phyloP scores from a whole-genome alignment of 2,797 vertebrate genomes.

The Acrocephalus scirpaceus region DNA sequence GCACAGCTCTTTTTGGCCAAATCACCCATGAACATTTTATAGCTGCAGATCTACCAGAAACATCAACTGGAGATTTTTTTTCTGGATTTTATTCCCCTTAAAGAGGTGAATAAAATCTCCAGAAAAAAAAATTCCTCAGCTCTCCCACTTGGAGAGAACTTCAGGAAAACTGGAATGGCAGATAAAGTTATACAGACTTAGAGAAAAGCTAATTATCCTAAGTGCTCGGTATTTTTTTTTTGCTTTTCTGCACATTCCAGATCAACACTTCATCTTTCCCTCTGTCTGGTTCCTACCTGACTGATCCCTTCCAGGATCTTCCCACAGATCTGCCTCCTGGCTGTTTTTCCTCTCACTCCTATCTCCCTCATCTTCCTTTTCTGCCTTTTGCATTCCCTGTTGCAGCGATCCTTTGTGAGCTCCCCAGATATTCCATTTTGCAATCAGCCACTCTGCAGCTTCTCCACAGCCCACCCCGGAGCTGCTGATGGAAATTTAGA shows the following conservation, averaged over 20 bases:
- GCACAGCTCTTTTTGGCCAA: not conserved
- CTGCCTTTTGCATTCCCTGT: not conserved
- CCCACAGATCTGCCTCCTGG: constrained; percentile 20
- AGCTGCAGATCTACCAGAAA: not conserved
- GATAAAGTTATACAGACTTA: not conserved
- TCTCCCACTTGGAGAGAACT: not conserved
- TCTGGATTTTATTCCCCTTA: no score
- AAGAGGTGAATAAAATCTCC: not conserved
- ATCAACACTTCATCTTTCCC: not conserved
- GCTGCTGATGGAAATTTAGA: constrained; percentile 43
- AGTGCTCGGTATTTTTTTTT: not conserved
- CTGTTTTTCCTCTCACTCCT: constrained; percentile 5
- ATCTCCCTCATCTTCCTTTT: constrained; percentile 23
- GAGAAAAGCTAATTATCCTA: constrained; percentile 9
- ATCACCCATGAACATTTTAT: not conserved
- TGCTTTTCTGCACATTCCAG: constrained; percentile 61
- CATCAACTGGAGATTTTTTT: no score
- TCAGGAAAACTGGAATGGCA: not conserved
- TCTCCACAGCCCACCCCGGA: constrained; percentile 47
- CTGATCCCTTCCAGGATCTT: constrained; percentile 28
- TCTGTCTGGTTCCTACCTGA: constrained; percentile 32
- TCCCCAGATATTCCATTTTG: not conserved
- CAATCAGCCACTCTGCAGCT: constrained; percentile 26
- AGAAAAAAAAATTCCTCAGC: not conserved
- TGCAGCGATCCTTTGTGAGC: not conserved